phyloP scores from a whole-genome alignment of 2,888 invertebrate species.

The Altica lythri region DNA sequence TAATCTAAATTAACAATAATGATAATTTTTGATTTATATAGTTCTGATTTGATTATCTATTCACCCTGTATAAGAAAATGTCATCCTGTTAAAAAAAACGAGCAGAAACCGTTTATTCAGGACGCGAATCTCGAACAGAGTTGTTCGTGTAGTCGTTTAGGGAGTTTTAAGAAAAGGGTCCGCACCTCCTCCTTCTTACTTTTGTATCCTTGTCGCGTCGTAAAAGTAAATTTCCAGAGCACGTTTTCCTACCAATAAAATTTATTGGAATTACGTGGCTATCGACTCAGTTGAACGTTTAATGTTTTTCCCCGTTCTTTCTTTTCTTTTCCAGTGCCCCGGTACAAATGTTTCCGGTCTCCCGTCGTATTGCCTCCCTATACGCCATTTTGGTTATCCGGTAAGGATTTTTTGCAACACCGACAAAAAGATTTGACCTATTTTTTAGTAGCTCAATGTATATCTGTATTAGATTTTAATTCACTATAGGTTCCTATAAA shows the following conservation, averaged over 20 bases:
- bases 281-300: conserved; percentile 49
- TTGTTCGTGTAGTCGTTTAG: conserved; percentile 36
- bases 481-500: too few relatives aligned
- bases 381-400: too few relatives aligned
- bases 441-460: too few relatives aligned
- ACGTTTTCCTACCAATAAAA: conserved; percentile 56
- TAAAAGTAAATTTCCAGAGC: conserved; percentile 55
- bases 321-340: conserved; percentile 6
- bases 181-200: conserved; percentile 19
- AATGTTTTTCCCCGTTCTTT: conserved; percentile 39
- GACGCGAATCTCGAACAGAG: conserved; percentile 31
- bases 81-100: conserved; percentile 5
- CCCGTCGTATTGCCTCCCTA: too few relatives aligned
- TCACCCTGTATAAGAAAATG: conserved; percentile 22
- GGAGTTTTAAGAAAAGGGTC: conserved; percentile 34
- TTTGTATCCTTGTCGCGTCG: conserved; percentile 42
- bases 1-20: too few relatives aligned
- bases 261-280: conserved; percentile 57
- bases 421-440: too few relatives aligned
- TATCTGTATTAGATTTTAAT: too few relatives aligned
- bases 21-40: too few relatives aligned
- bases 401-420: too few relatives aligned
- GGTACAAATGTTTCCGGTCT: conserved; percentile 5
- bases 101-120: conserved; percentile 26
- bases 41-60: background rate